phyloP scores from a whole-genome alignment of 2,797 vertebrate genomes.

The Chlorospingus semifuscus region DNA sequence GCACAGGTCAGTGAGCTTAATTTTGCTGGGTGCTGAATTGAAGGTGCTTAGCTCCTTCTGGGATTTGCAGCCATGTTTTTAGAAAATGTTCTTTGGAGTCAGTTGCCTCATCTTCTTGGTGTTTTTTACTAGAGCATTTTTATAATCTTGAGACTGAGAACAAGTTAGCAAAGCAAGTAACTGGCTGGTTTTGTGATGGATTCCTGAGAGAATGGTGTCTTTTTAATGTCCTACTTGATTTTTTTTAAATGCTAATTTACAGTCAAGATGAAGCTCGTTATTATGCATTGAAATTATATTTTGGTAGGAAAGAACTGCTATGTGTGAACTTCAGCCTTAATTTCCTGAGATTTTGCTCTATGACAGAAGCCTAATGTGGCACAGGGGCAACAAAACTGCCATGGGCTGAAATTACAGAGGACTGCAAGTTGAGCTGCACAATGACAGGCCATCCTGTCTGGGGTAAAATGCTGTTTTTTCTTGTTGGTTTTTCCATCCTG shows the following conservation, averaged over 20 bases:
- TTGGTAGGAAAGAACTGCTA: background rate
- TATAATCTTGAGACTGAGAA: background rate
- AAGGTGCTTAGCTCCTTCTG: background rate
- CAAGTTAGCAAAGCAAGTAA: background rate
- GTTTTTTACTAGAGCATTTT: background rate
- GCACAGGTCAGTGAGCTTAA: background rate
- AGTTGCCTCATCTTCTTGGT: background rate
- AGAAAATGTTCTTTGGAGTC: background rate
- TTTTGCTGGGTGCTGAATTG: slow-evolving; percentile 1
- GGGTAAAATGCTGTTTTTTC: background rate
- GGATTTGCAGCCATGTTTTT: background rate
- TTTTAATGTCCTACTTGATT: background rate
- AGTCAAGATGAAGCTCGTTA: background rate
- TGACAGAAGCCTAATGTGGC: background rate
- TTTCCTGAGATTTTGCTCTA: background rate
- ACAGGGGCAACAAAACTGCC: background rate
- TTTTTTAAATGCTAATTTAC: background rate
- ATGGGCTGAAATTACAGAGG: background rate
- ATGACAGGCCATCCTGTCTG: background rate
- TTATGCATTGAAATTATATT: slow-evolving; percentile 24
- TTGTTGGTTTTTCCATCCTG: background rate
- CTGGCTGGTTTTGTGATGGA: background rate
- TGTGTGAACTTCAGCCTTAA: background rate
- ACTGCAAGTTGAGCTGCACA: background rate
- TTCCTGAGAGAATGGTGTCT: background rate